These are phyloP conservation scores for Elymnias hypermnestra DNA, from an alignment of 1,140 invertebrate species.

Conservation along the genomic window DNA sequence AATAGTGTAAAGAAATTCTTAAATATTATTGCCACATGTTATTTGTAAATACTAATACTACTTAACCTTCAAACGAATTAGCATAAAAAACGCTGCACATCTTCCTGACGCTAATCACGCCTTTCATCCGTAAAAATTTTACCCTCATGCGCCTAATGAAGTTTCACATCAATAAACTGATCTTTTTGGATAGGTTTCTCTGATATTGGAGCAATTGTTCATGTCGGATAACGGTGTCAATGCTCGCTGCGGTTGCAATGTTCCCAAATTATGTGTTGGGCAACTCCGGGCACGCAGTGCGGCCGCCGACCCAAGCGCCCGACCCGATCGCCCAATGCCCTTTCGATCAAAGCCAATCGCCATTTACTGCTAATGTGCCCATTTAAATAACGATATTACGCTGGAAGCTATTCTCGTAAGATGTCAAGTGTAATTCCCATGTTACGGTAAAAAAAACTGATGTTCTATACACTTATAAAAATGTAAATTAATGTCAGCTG, in stretches of 20 bases:
- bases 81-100: no score
- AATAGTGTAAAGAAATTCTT: no score
- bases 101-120: no score
- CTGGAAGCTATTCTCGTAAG: conserved; percentile 8
- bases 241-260: conserved; percentile 71
- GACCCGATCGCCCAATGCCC: conserved; percentile 43
- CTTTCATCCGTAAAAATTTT: no score
- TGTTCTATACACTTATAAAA: not conserved
- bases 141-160: no score
- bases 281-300: conserved; percentile 41
- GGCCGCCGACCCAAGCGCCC: conserved; percentile 34
- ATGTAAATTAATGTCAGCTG: not conserved
- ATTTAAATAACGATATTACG: conserved; percentile 15
- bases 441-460: not conserved
- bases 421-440: conserved; percentile 7
- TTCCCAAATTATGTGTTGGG: conserved; percentile 69
- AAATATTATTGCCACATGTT: no score
- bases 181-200: not conserved
- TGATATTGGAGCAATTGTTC: conserved; percentile 42
- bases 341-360: conserved; percentile 50
- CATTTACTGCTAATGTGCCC: conserved; percentile 19
- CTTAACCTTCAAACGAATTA: no score
- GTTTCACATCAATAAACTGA: no score
- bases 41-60: no score
- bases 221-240: conserved; percentile 69